Base-by-base conservation (phyloP, 2,888 invertebrate genomes). In the Phyllotreta striolata region DNA sequence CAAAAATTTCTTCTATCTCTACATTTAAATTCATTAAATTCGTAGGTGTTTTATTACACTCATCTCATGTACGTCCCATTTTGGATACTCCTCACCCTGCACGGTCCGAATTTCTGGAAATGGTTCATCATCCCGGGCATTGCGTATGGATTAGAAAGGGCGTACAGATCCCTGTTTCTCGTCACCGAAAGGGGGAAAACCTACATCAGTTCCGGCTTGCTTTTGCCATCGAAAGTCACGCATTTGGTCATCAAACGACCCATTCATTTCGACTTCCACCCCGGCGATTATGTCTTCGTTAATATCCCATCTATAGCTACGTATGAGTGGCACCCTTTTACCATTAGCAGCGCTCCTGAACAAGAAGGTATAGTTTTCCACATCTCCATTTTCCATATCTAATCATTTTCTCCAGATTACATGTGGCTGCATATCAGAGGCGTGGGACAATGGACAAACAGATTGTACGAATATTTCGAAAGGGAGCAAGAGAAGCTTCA, bases 281-380 rank as follows among this genome's bases (percentile, higher is more conserved):
- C 97, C 0, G 97, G 97, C 0, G 97, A 97, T 83, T 97, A 96
- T 78, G 89, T 96, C 40, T 97, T 95, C 77, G 91, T 96, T 0
- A 94, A 95, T 76, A 91, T 98, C 57, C 97, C 97, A 0, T 89
- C 89, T 5, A 95, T 97, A 65, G 96, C 97, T 0, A 88, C 89
- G 62, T 94, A 94, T 76, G 97, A 98, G 82, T 97, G 96, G 96
- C 97, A 97, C 85, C 96, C 97, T 0, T 96, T 98, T 77, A 97
- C 97, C 0, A 92, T 97, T 70, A 96, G 96, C 83, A 95, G 95
- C 74, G 95, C 96, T 6, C 97, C 97, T 0, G 96, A 97, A 80
- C 91, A 95, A 78, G 91, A 92, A 84, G 92, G 93, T 90, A 75
- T 59, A 51, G 7, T 10, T 12, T 7, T 55, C 49, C 35, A 51